phyloP scores from a whole-genome alignment of 2,888 invertebrate species.

The Corythucha ciliata region DNA sequence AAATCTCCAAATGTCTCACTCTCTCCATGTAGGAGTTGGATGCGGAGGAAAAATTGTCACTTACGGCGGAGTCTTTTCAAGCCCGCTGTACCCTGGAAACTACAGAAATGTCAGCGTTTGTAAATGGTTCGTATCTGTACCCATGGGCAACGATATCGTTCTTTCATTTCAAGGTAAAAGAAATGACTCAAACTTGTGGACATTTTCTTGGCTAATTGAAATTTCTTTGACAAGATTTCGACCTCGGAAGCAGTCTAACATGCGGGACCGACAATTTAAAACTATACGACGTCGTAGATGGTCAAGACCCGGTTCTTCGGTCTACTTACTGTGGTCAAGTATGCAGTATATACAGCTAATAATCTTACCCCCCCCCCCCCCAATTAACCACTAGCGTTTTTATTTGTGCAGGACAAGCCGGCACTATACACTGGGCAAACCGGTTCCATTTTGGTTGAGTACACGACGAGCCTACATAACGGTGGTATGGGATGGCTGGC shows the following conservation, averaged over 20 bases:
- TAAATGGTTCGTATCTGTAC: constrained; percentile 53
- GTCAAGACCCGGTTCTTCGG: constrained; percentile 38
- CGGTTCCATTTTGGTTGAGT: constrained; percentile 48
- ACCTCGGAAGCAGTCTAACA: constrained; percentile 51
- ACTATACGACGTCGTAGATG: constrained; percentile 48
- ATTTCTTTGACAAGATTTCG: constrained; percentile 45
- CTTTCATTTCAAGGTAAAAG: constrained; percentile 46
- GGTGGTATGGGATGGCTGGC: constrained; percentile 59
- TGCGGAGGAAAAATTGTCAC: constrained; percentile 60
- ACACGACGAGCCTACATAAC: constrained; percentile 57
- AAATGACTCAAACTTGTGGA: neutral
- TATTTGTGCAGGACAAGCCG: constrained; percentile 47
- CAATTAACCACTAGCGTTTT: neutral
- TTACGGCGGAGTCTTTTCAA: constrained; percentile 54
- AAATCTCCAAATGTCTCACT: no score
- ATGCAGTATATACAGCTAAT: constrained; percentile 17
- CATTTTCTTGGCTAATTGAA: neutral
- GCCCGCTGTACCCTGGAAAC: constrained; percentile 58
- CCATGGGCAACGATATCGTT: constrained; percentile 46
- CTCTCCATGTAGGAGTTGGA: constrained; percentile 51
- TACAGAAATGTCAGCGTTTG: constrained; percentile 51
- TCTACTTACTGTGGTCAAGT: constrained; percentile 44
- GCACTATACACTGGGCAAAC: constrained; percentile 46
- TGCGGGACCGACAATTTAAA: constrained; percentile 59
- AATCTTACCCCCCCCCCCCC: neutral